Percentiles rank a stretch among this genome's conserved stretches.
These are phyloP conservation scores for Eumerus sabulonum DNA, from an alignment of 2,888 invertebrate species.

Conservation along the genomic window DNA sequence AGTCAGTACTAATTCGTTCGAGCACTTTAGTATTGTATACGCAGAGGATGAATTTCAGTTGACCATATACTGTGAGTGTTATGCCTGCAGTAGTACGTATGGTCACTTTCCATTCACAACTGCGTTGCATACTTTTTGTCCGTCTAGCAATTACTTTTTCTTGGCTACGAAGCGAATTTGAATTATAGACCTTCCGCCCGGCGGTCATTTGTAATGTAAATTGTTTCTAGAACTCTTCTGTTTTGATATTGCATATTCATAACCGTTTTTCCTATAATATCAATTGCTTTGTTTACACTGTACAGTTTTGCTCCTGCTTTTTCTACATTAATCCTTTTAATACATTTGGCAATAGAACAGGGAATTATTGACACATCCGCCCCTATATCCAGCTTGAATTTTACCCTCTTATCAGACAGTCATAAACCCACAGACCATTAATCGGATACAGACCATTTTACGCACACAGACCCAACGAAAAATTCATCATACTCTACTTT, in stretches of 20 bases:
- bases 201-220: constrained; percentile 5
- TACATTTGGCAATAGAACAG: constrained; percentile 3
- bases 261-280: background rate
- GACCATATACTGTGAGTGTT: too few relatives aligned
- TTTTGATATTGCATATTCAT: background rate
- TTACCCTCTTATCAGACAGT: constrained; percentile 14
- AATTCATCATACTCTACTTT: constrained; percentile 18
- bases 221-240: background rate
- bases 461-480: constrained; percentile 20
- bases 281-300: background rate
- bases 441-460: too few relatives aligned
- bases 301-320: constrained; percentile 17
- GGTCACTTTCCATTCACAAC: too few relatives aligned
- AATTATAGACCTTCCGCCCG: too few relatives aligned
- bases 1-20: too few relatives aligned
- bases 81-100: too few relatives aligned
- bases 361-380: constrained; percentile 28
- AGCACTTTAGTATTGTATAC: too few relatives aligned
- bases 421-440: constrained; percentile 23
- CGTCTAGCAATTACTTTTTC: too few relatives aligned
- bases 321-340: background rate
- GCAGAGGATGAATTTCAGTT: too few relatives aligned
- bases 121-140: too few relatives aligned
- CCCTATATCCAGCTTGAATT: constrained; percentile 33
- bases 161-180: too few relatives aligned